A percentile compares a stretch with the other conserved stretches of the same genome.
phyloP scores from a whole-genome alignment of 1,140 invertebrate genomes.

The Aporrectodea caliginosa region DNA sequence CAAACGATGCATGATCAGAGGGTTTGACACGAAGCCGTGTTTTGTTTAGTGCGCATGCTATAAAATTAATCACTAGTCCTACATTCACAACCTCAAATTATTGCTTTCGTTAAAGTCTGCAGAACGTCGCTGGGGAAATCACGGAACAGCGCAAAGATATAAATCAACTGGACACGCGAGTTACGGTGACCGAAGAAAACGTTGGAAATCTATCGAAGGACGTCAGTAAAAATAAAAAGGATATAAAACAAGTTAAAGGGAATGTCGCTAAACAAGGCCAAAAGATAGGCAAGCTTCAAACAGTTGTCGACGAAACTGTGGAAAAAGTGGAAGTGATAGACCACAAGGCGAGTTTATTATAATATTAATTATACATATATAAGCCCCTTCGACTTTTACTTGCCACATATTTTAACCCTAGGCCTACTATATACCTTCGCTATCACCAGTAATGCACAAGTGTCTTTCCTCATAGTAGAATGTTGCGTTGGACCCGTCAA shows the following conservation, averaged over 20 bases:
- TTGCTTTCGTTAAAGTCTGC: constrained; percentile 37
- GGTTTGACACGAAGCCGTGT: no score
- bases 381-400: no score
- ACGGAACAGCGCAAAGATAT: constrained; percentile 35
- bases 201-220: constrained; percentile 25
- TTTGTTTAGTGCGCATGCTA: no score
- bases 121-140: constrained; percentile 32
- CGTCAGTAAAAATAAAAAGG: constrained; percentile 5
- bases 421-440: no score
- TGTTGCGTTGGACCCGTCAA: not conserved
- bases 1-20: not conserved
- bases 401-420: no score
- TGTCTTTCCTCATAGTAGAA: no score
- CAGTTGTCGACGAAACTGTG: constrained; percentile 37
- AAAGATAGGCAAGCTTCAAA: constrained; percentile 38
- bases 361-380: no score
- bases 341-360: constrained; percentile 46
- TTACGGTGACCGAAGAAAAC: constrained; percentile 35
- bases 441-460: no score
- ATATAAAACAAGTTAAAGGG: not conserved
- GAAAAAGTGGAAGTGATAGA: constrained; percentile 46
- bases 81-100: not conserved
- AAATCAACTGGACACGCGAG: constrained; percentile 32
- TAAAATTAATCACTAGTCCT: not conserved
- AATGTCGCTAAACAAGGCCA: constrained; percentile 36